Evolutionary conservation across 2,797 vertebrate genomes (phyloP).

Genomic region (Enteromius radiatus): DNA sequence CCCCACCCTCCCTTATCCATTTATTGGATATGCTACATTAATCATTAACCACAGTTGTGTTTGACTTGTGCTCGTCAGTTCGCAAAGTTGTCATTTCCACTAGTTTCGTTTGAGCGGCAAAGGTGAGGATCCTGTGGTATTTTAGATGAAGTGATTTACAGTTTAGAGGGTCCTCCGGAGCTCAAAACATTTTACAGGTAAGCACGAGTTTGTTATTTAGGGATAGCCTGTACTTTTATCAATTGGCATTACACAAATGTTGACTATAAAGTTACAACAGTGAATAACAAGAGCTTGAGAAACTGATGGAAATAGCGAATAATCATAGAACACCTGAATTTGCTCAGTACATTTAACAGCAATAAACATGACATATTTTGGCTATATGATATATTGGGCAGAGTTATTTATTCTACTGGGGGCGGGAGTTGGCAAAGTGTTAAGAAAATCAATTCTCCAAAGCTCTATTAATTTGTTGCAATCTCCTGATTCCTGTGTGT

Average conservation of each 20-base stretch:
- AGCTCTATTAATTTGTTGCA: neutral
- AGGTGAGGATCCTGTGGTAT: neutral
- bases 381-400: neutral
- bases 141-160: neutral
- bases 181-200: constrained; percentile 15
- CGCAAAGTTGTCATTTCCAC: neutral
- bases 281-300: neutral
- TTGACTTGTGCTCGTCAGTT: neutral
- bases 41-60: constrained; percentile 63
- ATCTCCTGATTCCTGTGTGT: constrained; percentile 26
- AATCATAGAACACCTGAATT: neutral
- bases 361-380: neutral
- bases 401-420: neutral
- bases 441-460: constrained; percentile 11
- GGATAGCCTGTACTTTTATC: neutral
- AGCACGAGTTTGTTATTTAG: neutral
- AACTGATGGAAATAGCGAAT: neutral
- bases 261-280: neutral
- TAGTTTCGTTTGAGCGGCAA: neutral
- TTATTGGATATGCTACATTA: constrained; percentile 48
- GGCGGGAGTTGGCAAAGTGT: neutral
- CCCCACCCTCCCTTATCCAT: constrained; percentile 13
- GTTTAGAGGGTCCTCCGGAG: neutral
- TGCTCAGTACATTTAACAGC: neutral
- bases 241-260: neutral